Percentiles rank a stretch among this genome's conserved stretches.
Conservation (phyloP, 2,113 vertebrate genomes). For the Bagarius yarrelli region DNA sequence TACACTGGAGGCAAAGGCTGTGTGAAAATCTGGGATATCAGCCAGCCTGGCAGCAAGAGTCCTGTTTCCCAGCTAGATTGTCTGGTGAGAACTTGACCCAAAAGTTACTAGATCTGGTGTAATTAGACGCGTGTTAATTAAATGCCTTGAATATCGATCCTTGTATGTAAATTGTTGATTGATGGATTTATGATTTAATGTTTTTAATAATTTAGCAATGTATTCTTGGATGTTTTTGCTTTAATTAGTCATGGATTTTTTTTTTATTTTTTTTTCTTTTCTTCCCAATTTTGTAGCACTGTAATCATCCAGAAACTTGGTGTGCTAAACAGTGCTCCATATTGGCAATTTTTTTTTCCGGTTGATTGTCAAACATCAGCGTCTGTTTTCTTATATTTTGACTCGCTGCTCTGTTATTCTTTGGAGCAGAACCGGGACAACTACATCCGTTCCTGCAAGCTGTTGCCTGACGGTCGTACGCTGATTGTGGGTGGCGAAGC, state of each 20-base stretch:
- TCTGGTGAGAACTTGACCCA: constrained; percentile 66
- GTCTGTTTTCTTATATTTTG: background rate
- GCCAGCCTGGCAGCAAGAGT: constrained; percentile 93
- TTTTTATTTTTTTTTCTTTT: background rate
- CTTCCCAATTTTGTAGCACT: no score
- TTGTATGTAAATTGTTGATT: background rate
- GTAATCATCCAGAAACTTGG: background rate
- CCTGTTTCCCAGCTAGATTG: constrained; percentile 96
- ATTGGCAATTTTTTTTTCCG: background rate
- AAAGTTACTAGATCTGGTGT: background rate
- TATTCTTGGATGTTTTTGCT: no score
- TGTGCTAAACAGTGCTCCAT: background rate
- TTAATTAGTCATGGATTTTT: no score
- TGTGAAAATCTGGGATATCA: constrained; percentile 96
- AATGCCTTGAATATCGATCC: background rate
- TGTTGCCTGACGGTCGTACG: constrained; percentile 93
- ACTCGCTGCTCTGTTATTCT: constrained; percentile 39
- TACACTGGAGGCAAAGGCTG: constrained; percentile 94
- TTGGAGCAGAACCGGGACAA: constrained; percentile 93
- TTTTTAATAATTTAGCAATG: no score
- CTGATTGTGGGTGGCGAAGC: constrained; percentile 97
- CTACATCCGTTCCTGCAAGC: constrained; percentile 98
- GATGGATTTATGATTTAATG: no score
- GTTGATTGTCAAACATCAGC: background rate
- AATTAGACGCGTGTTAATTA: background rate